A percentile compares a stretch with the other conserved stretches of the same genome.
These are phyloP conservation scores for Mya arenaria DNA, from an alignment of 1,140 invertebrate species.

Conservation along the genomic window DNA sequence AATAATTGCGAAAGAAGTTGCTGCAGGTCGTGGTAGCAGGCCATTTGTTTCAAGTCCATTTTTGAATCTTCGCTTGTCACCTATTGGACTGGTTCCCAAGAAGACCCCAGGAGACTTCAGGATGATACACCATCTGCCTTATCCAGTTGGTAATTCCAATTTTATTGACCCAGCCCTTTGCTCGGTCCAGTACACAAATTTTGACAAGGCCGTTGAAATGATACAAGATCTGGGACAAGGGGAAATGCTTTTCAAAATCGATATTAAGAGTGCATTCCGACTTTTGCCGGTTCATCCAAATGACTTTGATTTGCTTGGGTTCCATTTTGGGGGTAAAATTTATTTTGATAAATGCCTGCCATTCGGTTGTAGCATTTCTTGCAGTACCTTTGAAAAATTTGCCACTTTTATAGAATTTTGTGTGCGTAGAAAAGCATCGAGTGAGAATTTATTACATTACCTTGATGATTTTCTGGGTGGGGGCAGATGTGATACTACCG, in stretches of 20 bases:
- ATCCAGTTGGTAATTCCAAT: slow-evolving; percentile 19
- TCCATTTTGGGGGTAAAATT: slow-evolving; percentile 16
- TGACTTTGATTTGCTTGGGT: slow-evolving; percentile 43
- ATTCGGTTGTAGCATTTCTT: not conserved
- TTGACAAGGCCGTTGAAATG: slow-evolving; percentile 39
- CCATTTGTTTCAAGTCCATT: not conserved
- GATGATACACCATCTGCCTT: slow-evolving; percentile 27
- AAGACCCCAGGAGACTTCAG: slow-evolving; percentile 6
- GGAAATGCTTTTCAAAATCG: not conserved
- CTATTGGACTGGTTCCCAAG: slow-evolving; percentile 24
- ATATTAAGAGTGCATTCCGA: slow-evolving; percentile 49
- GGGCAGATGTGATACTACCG: not conserved
- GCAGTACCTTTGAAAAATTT: slow-evolving; percentile 26
- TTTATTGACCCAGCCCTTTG: slow-evolving; percentile 34
- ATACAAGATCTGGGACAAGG: slow-evolving; percentile 6
- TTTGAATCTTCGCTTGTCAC: not conserved
- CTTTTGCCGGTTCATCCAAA: slow-evolving; percentile 6
- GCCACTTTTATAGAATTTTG: slow-evolving; percentile 4
- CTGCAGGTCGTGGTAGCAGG: not conserved
- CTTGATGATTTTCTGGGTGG: slow-evolving; percentile 31
- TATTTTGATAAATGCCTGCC: slow-evolving; percentile 44
- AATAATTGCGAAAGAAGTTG: slow-evolving; percentile 9
- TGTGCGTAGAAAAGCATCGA: not conserved
- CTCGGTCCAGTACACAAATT: slow-evolving; percentile 35
- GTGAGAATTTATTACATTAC: slow-evolving; percentile 7